Evolutionary conservation across 2,113 vertebrate genomes (phyloP), one percentile per base, ranked within the genome.

Genomic region (Pithys albifrons): DNA sequence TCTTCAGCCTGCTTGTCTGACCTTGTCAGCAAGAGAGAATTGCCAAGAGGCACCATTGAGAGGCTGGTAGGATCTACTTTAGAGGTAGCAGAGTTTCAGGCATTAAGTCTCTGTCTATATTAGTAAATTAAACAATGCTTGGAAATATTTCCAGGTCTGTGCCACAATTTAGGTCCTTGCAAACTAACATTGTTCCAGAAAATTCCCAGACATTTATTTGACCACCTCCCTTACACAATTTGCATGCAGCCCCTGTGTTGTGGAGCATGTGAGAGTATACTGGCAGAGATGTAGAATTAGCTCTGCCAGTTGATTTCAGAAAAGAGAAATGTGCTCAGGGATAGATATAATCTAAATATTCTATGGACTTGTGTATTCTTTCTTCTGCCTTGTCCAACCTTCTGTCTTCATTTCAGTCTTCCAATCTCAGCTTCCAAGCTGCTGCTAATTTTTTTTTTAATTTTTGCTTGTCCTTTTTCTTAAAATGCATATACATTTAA

Each of bases 11-110:
- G 76, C 64, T 88, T 87, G 13, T 86, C 48, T 96, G 95, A 96
- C 95, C 92, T 97, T 96, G 94, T 93, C 95, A 93, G 92, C 83
- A 92, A 96, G 91, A 76, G 35, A 94, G 73, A 95, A 89, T 89
- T 95, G 94, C 89, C 80, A 87, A 61, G 89, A 95, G 93, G 86
- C 80, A 86, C 70, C 66, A 64, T 39, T 0, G 10, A 81, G 89
- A 94, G 70, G 57, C 84, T 89, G 73, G 51, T 86, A 74, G 55
- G 52, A 77, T 74, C 55, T 62, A 16, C 88, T 87, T 92, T 62
- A 96, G 84, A 94, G 87, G 72, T 57, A 64, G 37, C 86, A 92
- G 71, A 80, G 52, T 91, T 95, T 95, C 87, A 91, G 76, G 84
- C 77, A 57, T 72, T 74, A 88, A 89, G 86, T 59, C 79, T 3